Evolutionary conservation across 2,888 invertebrate species (phyloP).

Genomic region (Acleris emargana): DNA sequence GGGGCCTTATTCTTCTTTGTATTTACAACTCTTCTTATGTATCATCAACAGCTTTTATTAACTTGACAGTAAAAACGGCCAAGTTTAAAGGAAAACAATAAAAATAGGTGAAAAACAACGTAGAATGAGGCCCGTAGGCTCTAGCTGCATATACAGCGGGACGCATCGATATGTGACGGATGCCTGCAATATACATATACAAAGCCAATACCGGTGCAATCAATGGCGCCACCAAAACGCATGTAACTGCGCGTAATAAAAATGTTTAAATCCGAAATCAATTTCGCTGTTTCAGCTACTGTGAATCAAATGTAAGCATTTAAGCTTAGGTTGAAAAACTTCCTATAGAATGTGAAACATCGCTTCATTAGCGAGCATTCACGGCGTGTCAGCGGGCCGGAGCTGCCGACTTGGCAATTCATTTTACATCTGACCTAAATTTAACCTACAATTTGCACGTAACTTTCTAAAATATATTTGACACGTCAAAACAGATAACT

Average conservation of each 20-base stretch:
- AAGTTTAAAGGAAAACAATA: no score
- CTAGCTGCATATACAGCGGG: no score
- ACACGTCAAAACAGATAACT: constrained; percentile 10
- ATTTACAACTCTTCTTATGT: no score
- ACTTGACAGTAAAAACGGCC: no score
- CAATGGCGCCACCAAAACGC: neutral
- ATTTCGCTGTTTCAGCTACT: constrained; percentile 24
- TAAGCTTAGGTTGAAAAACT: constrained; percentile 54
- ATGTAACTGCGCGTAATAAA: constrained; percentile 4
- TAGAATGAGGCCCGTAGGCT: no score
- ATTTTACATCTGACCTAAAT: constrained; percentile 66
- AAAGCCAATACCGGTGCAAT: neutral
- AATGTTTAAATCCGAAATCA: constrained; percentile 12
- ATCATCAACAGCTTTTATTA: no score
- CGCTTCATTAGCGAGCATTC: constrained; percentile 72
- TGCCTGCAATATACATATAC: neutral
- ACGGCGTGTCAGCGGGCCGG: constrained; percentile 58
- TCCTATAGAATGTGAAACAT: constrained; percentile 57
- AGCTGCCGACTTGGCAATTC: constrained; percentile 56
- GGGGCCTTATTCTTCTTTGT: no score
- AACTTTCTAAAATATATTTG: constrained; percentile 18
- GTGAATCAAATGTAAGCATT: constrained; percentile 29
- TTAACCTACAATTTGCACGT: constrained; percentile 41
- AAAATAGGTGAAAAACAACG: no score
- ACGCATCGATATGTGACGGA: no score